A percentile compares a stretch with the other conserved stretches of the same genome.
These are phyloP conservation scores for Gallinago jamesoni DNA, from an alignment of 2,113 vertebrate genomes.

Conservation along the genomic window DNA sequence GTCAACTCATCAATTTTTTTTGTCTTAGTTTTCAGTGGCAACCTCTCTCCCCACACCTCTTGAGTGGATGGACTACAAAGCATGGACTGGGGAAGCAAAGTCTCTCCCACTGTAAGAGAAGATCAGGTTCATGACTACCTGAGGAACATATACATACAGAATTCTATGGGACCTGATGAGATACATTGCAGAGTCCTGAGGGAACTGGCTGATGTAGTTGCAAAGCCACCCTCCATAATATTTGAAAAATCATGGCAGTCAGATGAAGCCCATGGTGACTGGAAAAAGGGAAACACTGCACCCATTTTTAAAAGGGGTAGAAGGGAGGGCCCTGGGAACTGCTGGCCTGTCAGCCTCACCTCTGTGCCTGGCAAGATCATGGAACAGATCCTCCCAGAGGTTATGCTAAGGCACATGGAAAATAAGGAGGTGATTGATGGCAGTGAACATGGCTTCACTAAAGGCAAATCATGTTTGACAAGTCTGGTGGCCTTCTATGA, in stretches of 20 bases:
- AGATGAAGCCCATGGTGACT: neutral
- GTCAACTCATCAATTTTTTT: neutral
- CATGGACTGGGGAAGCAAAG: neutral
- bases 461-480: too few species aligned
- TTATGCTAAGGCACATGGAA: too few species aligned
- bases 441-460: too few species aligned
- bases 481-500: too few species aligned
- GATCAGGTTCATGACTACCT: neutral
- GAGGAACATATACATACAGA: neutral
- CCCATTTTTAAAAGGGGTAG: neutral
- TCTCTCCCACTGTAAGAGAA: neutral
- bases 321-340: neutral
- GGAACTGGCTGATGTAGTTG: neutral
- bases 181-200: neutral
- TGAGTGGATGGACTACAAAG: neutral
- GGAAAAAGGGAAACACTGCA: neutral
- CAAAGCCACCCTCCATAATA: neutral
- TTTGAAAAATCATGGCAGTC: neutral
- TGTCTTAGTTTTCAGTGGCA: neutral
- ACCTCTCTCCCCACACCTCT: neutral
- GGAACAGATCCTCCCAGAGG: too few species aligned
- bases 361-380: neutral
- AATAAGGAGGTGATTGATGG: too few species aligned
- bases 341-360: too few species aligned
- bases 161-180: neutral